phyloP scores from a whole-genome alignment of 2,888 invertebrate genomes.

The Drosophila ochracea region DNA sequence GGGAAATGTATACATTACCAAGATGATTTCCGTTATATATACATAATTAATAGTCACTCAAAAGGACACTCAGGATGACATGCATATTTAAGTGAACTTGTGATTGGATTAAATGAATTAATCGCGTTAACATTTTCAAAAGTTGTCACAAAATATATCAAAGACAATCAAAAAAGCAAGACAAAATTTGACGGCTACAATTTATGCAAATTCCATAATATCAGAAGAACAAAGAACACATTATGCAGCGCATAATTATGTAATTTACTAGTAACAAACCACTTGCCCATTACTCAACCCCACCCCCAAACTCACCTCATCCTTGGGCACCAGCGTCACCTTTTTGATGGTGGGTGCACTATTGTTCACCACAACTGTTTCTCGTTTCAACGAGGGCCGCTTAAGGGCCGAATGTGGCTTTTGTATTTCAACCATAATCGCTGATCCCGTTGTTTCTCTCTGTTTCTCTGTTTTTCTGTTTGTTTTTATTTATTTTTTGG shows the following conservation, averaged over 20 bases:
- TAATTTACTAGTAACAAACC: conserved; percentile 30
- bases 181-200: conserved; percentile 33
- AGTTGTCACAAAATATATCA: conserved; percentile 13
- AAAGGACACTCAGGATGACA: not conserved
- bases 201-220: conserved; percentile 45
- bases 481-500: not conserved
- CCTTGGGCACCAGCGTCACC: conserved; percentile 85
- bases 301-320: conserved; percentile 82
- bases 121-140: conserved; percentile 17
- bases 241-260: conserved; percentile 42
- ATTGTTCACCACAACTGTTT: conserved; percentile 85
- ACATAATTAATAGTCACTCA: conserved; percentile 28
- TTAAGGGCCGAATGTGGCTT: conserved; percentile 84
- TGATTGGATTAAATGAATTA: conserved; percentile 19
- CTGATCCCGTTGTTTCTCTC: not conserved
- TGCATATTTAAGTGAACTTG: not conserved
- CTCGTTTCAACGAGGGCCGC: conserved; percentile 83
- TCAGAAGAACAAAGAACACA: conserved; percentile 20
- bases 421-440: conserved; percentile 84
- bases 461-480: too few relatives aligned
- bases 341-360: conserved; percentile 85
- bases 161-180: conserved; percentile 1
- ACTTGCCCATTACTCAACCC: not conserved
- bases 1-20: not conserved
- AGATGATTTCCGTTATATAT: not conserved